These are phyloP conservation scores for Bombus fervidus DNA, from an alignment of 1,140 invertebrate species.

Conservation along the genomic window DNA sequence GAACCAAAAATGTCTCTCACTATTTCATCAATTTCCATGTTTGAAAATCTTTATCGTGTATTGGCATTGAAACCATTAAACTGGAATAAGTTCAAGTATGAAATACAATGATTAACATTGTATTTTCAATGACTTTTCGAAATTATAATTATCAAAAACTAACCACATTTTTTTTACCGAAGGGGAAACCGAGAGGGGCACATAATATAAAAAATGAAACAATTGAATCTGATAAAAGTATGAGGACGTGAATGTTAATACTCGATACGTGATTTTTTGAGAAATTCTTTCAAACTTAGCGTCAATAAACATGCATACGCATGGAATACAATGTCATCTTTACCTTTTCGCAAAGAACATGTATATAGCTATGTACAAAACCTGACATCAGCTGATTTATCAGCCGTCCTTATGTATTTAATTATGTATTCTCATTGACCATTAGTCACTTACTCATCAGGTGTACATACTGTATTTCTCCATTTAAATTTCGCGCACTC, in stretches of 20 bases:
- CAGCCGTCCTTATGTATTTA: not conserved
- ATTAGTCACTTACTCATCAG: too few relatives aligned
- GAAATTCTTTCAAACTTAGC: not conserved
- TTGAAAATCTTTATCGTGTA: not conserved
- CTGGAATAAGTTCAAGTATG: not conserved
- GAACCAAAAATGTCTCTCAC: conserved; percentile 72
- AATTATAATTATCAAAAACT: not conserved
- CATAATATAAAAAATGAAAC: not conserved
- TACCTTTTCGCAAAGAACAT: not conserved
- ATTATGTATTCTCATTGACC: too few relatives aligned
- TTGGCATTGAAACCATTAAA: not conserved
- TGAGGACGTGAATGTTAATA: not conserved
- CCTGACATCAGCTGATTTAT: conserved; percentile 44
- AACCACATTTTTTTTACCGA: not conserved
- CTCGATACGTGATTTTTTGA: not conserved
- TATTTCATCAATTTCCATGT: conserved; percentile 71
- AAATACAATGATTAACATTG: not conserved
- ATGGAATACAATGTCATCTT: not conserved
- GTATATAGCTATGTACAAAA: not conserved
- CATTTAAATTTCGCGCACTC: not conserved
- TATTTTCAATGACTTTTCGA: not conserved
- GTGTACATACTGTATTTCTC: not conserved
- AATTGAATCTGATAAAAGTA: not conserved
- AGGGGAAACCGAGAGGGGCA: not conserved
- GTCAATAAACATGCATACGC: not conserved